These are phyloP conservation scores for Lutjanus erythropterus DNA, from an alignment of 2,113 vertebrate species.

Conservation along the genomic window DNA sequence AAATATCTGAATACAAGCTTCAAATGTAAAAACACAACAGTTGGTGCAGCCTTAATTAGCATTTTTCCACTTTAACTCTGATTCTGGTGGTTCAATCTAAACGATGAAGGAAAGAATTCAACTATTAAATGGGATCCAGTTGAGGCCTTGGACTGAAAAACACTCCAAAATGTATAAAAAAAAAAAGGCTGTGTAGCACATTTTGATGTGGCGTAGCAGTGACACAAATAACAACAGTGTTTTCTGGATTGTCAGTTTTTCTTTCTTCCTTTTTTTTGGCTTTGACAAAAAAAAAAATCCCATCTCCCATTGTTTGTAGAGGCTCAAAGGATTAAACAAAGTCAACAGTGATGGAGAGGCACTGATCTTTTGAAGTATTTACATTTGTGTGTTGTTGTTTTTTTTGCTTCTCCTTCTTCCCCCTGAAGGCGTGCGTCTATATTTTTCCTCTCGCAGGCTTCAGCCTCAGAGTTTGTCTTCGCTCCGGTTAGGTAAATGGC, in stretches of 20 bases:
- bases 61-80: no score
- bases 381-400: conserved; percentile 58
- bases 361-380: conserved; percentile 69
- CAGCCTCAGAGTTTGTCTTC: conserved; percentile 61
- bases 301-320: conserved; percentile 64
- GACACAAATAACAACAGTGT: conserved; percentile 52
- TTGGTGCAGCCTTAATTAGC: no score
- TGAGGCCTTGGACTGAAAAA: conserved; percentile 2
- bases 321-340: conserved; percentile 72
- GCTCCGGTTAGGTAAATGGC: conserved; percentile 68
- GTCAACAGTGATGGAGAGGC: conserved; percentile 69
- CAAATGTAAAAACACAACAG: no score
- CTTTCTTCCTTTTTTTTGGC: not conserved
- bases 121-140: not conserved
- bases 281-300: conserved; percentile 43
- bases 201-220: conserved; percentile 20
- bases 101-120: not conserved
- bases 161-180: not conserved
- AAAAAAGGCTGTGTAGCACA: not conserved
- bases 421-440: conserved; percentile 35
- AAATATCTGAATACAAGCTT: no score
- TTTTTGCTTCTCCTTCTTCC: conserved; percentile 16
- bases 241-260: conserved; percentile 37
- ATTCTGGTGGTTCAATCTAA: not conserved
- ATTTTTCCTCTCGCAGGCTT: conserved; percentile 27